These are phyloP conservation scores for Eupeodes latifasciatus DNA, from an alignment of 2,888 invertebrate species.

Conservation along the genomic window DNA sequence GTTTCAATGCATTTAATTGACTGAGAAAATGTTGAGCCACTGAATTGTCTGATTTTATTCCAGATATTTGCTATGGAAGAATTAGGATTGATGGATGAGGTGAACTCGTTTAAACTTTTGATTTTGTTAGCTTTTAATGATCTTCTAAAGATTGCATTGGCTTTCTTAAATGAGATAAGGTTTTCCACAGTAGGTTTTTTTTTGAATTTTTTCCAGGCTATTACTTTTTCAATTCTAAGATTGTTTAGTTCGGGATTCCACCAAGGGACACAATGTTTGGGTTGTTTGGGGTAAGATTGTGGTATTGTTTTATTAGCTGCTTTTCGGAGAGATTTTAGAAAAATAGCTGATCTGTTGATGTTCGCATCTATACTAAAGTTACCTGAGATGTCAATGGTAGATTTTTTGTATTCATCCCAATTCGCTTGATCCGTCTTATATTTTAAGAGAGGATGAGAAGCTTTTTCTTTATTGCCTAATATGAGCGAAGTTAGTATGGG, in stretches of 20 bases:
- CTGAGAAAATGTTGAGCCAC: not conserved
- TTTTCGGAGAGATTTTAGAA: not conserved
- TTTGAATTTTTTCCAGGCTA: not conserved
- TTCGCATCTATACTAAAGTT: not conserved
- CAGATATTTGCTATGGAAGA: too few relatives aligned
- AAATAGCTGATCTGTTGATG: not conserved
- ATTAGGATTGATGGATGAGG: too few relatives aligned
- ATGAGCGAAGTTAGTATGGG: not conserved
- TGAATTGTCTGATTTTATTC: not conserved
- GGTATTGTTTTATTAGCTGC: not conserved
- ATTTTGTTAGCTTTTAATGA: too few relatives aligned
- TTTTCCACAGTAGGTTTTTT: not conserved
- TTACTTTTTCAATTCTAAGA: not conserved
- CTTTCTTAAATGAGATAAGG: not conserved
- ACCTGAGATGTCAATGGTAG: too few relatives aligned
- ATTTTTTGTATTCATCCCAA: not conserved
- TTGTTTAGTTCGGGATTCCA: not conserved
- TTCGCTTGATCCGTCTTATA: conserved; percentile 7
- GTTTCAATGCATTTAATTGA: not conserved
- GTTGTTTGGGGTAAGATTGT: not conserved
- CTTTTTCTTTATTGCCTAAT: not conserved
- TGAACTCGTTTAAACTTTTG: too few relatives aligned
- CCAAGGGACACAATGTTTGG: not conserved
- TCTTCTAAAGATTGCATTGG: conserved; percentile 2
- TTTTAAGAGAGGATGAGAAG: not conserved